Percentiles rank a stretch among this genome's conserved stretches.
Evolutionary conservation across 2,888 invertebrate species (phyloP).

Genomic region (Camptogramma bilineatum): DNA sequence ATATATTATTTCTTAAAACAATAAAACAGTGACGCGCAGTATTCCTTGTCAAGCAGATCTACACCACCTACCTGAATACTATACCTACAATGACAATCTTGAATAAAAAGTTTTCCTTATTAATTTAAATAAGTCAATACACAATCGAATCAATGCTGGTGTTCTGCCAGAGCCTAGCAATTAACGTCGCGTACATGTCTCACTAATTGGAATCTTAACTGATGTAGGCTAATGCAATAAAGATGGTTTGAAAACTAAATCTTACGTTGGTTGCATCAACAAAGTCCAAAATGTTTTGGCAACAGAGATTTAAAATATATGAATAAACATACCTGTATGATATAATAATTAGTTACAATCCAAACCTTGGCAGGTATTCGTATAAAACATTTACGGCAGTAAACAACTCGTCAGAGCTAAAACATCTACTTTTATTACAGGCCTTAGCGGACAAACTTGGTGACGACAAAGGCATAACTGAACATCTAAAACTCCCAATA

Average conservation of each 20-base stretch:
- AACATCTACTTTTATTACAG: slow-evolving; percentile 71
- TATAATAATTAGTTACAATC: too few relatives aligned
- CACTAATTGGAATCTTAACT: slow-evolving; percentile 10
- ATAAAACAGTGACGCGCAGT: background rate
- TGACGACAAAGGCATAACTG: slow-evolving; percentile 95
- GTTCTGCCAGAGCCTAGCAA: slow-evolving; percentile 31
- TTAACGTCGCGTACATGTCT: slow-evolving; percentile 28
- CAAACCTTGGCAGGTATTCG: too few relatives aligned
- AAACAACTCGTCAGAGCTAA: background rate
- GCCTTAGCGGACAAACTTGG: slow-evolving; percentile 92
- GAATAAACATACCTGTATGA: too few relatives aligned
- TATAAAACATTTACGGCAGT: too few relatives aligned
- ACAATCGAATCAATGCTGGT: slow-evolving; percentile 35
- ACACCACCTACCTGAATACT: background rate
- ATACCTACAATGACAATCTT: background rate
- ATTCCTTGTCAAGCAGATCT: background rate
- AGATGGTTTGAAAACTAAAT: slow-evolving; percentile 10
- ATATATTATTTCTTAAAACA: background rate
- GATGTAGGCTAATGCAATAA: slow-evolving; percentile 5
- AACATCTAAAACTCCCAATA: slow-evolving; percentile 96
- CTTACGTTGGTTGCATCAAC: background rate
- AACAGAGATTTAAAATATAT: background rate
- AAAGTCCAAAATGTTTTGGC: background rate
- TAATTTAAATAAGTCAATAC: slow-evolving; percentile 30
- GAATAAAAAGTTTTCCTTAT: slow-evolving; percentile 9